Percentiles rank a stretch among this genome's conserved stretches.
Conservation (phyloP, 2,797 vertebrate species). For the Helarctos malayanus region DNA sequence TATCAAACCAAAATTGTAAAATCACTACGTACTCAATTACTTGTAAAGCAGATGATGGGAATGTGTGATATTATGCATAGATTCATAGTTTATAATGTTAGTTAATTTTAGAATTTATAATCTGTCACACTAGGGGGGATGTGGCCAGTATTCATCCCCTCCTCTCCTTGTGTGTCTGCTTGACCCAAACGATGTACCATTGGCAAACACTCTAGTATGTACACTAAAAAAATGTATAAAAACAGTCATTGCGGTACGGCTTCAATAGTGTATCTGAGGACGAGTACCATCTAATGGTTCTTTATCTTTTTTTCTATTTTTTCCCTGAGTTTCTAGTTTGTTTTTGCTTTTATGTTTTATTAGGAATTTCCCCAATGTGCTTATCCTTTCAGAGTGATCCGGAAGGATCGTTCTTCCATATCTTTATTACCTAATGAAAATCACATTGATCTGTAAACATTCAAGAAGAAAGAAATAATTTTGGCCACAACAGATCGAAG, state of each 20-base stretch:
- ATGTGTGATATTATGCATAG: background rate
- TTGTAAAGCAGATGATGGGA: background rate
- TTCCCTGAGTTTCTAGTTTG: background rate
- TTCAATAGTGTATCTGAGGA: background rate
- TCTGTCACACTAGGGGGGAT: background rate
- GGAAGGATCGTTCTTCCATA: background rate
- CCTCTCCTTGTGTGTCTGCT: background rate
- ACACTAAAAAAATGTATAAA: background rate
- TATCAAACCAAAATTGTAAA: background rate
- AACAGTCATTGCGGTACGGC: background rate
- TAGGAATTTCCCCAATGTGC: background rate
- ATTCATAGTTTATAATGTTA: background rate
- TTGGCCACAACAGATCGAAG: background rate
- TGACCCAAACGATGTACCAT: background rate
- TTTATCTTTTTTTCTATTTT: background rate
- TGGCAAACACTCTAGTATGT: background rate
- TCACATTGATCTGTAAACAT: background rate
- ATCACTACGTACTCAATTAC: background rate
- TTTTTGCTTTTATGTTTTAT: background rate
- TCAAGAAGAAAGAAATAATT: constrained; percentile 20
- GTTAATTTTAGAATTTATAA: constrained; percentile 28
- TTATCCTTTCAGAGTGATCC: background rate
- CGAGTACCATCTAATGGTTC: background rate
- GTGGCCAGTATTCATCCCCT: background rate
- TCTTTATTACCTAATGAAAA: background rate